A percentile compares a stretch with the other conserved stretches of the same genome.
Conservation (phyloP, 1,140 invertebrate species). For the Habropoda laboriosa region DNA sequence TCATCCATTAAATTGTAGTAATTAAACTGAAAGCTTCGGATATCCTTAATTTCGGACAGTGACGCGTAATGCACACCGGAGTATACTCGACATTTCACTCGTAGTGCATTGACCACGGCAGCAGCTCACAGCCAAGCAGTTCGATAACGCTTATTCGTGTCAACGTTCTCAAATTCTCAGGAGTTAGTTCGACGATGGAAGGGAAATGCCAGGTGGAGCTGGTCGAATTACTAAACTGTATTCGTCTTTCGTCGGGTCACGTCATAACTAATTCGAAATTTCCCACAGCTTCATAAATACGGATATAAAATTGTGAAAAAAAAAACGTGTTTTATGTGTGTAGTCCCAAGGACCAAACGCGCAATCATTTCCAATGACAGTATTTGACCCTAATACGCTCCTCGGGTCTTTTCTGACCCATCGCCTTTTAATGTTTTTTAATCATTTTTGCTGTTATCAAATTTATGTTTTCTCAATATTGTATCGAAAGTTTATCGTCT, state of each 20-base stretch:
- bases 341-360: too few relatives aligned
- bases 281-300: constrained; percentile 14
- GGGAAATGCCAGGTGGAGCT: constrained; percentile 26
- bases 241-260: constrained; percentile 51
- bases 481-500: too few relatives aligned
- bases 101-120: not conserved
- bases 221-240: constrained; percentile 7
- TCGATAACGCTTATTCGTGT: constrained; percentile 25
- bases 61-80: not conserved
- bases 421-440: too few relatives aligned
- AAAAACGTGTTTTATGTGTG: too few relatives aligned
- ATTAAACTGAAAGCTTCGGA: not conserved
- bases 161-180: constrained; percentile 31
- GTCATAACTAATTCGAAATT: constrained; percentile 59
- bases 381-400: too few relatives aligned
- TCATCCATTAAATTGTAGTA: not conserved
- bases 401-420: too few relatives aligned
- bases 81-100: constrained; percentile 7
- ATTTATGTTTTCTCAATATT: too few relatives aligned
- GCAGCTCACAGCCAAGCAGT: not conserved
- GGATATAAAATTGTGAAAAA: too few relatives aligned
- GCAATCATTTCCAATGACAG: too few relatives aligned
- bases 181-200: not conserved
- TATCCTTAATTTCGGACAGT: constrained; percentile 3
- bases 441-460: too few relatives aligned